Evolutionary conservation across 37 sponge, comb jelly and placozoan species (phyloP).

Genomic region (Aphrocallistes beatrix): DNA sequence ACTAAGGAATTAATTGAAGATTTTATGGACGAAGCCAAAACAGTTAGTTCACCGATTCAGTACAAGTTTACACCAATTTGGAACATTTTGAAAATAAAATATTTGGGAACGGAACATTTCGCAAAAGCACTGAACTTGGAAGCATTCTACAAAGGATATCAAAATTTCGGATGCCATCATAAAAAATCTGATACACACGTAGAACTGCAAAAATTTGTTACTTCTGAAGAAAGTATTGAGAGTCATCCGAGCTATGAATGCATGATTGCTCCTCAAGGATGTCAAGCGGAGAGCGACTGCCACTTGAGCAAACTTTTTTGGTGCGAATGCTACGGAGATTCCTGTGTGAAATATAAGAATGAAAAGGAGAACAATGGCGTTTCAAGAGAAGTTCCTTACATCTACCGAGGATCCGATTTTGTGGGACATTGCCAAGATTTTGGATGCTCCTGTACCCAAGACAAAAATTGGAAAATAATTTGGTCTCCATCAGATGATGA

Average conservation of each 20-base stretch:
- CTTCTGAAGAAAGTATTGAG: background rate
- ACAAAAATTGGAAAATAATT: too few relatives aligned
- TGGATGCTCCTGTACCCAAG: too few relatives aligned
- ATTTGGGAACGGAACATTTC: slow-evolving; percentile 24
- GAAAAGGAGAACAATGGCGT: background rate
- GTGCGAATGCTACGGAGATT: slow-evolving; percentile 28
- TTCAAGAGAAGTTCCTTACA: background rate
- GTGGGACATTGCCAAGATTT: too few relatives aligned
- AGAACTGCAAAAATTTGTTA: background rate
- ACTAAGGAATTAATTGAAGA: background rate
- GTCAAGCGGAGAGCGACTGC: slow-evolving; percentile 24
- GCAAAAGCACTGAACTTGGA: slow-evolving; percentile 22
- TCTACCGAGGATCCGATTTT: too few relatives aligned
- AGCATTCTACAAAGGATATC: slow-evolving; percentile 26
- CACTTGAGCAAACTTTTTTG: slow-evolving; percentile 16
- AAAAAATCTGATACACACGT: background rate
- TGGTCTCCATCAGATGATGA: too few relatives aligned
- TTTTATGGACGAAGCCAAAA: slow-evolving; percentile 21
- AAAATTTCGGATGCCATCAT: slow-evolving; percentile 9
- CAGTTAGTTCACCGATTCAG: slow-evolving; percentile 1
- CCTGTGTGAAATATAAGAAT: slow-evolving; percentile 14
- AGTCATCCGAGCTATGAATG: slow-evolving; percentile 12
- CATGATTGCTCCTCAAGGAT: slow-evolving; percentile 23
- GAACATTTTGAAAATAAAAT: slow-evolving; percentile 12
- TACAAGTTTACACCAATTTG: slow-evolving; percentile 19